Evolutionary conservation across 2,113 vertebrate species (phyloP).

Genomic region (Melanerpes aurifrons): DNA sequence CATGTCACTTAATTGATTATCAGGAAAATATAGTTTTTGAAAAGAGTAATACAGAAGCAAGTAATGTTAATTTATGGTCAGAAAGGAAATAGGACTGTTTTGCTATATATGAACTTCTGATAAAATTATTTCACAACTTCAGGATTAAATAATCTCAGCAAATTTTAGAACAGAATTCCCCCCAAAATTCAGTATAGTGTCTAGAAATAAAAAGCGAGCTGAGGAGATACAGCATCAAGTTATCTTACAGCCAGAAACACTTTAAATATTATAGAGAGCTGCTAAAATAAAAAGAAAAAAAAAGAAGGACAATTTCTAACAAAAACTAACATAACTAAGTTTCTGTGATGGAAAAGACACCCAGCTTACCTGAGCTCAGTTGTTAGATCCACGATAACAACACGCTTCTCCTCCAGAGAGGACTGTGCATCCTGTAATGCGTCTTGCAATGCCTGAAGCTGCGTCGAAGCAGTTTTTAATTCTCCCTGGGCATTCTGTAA

Average conservation of each 20-base stretch:
- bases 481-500: slow-evolving; percentile 86
- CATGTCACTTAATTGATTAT: not conserved
- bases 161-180: not conserved
- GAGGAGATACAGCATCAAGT: not conserved
- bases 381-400: slow-evolving; percentile 84
- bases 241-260: not conserved
- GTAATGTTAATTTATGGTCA: not conserved
- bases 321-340: not conserved
- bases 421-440: slow-evolving; percentile 85
- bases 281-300: not conserved
- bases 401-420: slow-evolving; percentile 87
- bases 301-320: too few relatives aligned
- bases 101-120: not conserved
- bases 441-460: slow-evolving; percentile 86
- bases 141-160: not conserved
- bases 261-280: not conserved
- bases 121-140: not conserved
- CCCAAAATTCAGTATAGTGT: not conserved
- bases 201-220: not conserved
- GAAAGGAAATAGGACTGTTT: not conserved
- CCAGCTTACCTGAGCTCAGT: slow-evolving; percentile 84
- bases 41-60: not conserved
- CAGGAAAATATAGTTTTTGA: not conserved
- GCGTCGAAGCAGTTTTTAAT: slow-evolving; percentile 82
- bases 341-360: not conserved